These are phyloP conservation scores for Drosophila testacea DNA, from an alignment of 2,888 invertebrate genomes.

Conservation along the genomic window DNA sequence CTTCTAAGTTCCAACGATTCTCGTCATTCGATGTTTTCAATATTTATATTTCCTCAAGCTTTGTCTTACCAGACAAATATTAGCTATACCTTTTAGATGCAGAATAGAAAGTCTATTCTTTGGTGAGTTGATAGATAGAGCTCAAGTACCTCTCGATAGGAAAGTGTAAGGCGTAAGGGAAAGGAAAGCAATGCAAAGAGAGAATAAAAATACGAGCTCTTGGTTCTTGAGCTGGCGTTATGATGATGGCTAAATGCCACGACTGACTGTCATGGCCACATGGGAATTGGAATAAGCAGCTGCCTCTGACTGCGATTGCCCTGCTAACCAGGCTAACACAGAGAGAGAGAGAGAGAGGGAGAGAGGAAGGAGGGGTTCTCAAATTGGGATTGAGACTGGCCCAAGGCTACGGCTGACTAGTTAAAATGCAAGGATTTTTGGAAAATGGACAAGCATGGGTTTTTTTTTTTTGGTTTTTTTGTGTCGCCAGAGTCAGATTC, in stretches of 20 bases:
- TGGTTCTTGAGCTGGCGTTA: constrained; percentile 62
- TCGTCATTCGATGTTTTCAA: too few relatives aligned
- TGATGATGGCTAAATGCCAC: constrained; percentile 80
- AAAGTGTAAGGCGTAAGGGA: constrained; percentile 13
- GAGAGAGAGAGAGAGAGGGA: not conserved
- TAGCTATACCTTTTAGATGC: too few relatives aligned
- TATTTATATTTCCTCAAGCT: too few relatives aligned
- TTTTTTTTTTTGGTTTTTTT: not conserved
- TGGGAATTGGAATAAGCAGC: constrained; percentile 70
- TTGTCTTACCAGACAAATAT: too few relatives aligned
- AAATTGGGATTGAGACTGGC: constrained; percentile 52
- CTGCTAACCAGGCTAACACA: not conserved
- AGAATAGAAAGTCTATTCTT: too few relatives aligned
- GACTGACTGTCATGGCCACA: constrained; percentile 74
- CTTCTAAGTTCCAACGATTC: not conserved
- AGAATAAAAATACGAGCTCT: constrained; percentile 36
- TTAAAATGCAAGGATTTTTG: constrained; percentile 78
- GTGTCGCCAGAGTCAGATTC: constrained; percentile 6
- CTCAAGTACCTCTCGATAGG: too few relatives aligned
- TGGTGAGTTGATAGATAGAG: too few relatives aligned
- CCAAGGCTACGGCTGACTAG: constrained; percentile 76
- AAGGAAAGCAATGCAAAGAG: constrained; percentile 19
- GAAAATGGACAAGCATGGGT: constrained; percentile 16
- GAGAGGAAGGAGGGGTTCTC: not conserved
- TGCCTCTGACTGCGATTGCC: constrained; percentile 32